Evolutionary conservation across 2,113 vertebrate genomes (phyloP), one percentile per base, ranked within the genome.

Genomic region (Hemibagrus wyckioides): DNA sequence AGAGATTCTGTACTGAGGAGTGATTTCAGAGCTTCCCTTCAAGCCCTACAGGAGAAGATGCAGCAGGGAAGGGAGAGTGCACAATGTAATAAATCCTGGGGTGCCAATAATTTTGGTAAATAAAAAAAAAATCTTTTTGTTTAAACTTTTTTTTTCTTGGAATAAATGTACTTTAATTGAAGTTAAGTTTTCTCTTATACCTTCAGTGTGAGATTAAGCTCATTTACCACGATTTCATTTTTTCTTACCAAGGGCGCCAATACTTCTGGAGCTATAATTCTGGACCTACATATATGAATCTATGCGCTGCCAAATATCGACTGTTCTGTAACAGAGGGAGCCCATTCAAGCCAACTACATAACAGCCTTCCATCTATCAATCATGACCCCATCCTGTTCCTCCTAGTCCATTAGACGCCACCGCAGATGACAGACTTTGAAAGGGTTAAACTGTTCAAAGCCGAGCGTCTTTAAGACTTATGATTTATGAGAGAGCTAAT

Each of bases 401-500:
- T 33, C 56, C 19, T 25, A 57, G 69, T 76, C 86, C 86, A 87
- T 87, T 87, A 87, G 86, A 87, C 23, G 10, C 56, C 56, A 14
- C 13, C 4, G 56, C 52, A 83, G 83, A 77, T 87, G 71, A 76
- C 67, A 87, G 86, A 69, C 80, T 83, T 77, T 65, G 84, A 88
- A 82, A 28, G 73, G 84, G 84, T 86, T 86, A 86, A 75, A 86
- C 80, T 86, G 87, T 77, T 86, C 86, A 90, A 83, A 88, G 84
- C 52, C 54, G 13, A 86, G 89, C 87, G 86, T 88, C 89, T 90
- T 86, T 73, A 86, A 86, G 86, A 87, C 86, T 87, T 85, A 84
- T 90, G 89, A 90, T 90, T 90, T 88, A 90, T 86, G 89, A 88
- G 84, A 57, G 84, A 77, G 86, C 85, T 85, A 90, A 90, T 88